phyloP scores from a whole-genome alignment of 2,113 vertebrate genomes.

The Aspidoscelis tigris region DNA sequence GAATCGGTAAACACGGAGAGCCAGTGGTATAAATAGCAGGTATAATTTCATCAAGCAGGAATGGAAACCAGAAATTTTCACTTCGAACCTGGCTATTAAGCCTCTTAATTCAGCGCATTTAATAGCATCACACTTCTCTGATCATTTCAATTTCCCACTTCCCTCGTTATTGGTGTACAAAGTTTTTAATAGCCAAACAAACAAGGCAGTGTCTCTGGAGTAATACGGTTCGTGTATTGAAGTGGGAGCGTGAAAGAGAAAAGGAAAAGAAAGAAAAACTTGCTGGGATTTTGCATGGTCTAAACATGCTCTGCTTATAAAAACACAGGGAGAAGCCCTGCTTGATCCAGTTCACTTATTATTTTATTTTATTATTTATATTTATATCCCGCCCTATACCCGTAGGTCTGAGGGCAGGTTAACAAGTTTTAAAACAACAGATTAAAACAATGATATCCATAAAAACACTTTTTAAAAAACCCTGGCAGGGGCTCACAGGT shows the following conservation, averaged over 20 bases:
- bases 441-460: too few species aligned
- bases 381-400: too few species aligned
- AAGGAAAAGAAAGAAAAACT: neutral
- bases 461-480: too few species aligned
- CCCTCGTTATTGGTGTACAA: slow-evolving; percentile 22
- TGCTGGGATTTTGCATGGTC: neutral
- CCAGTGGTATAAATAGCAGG: slow-evolving; percentile 36
- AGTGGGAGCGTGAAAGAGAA: neutral
- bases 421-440: too few species aligned
- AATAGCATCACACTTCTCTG: slow-evolving; percentile 45
- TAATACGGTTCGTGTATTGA: neutral
- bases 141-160: slow-evolving; percentile 45
- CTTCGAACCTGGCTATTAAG: slow-evolving; percentile 40
- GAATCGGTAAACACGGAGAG: slow-evolving; percentile 20
- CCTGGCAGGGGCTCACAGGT: too few species aligned
- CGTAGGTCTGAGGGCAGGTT: too few species aligned
- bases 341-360: too few species aligned
- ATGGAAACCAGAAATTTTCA: slow-evolving; percentile 13
- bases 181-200: slow-evolving; percentile 19
- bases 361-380: too few species aligned
- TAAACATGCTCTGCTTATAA: neutral
- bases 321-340: neutral
- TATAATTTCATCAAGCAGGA: slow-evolving; percentile 44
- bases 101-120: slow-evolving; percentile 36
- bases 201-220: neutral